A percentile compares a stretch with the other conserved stretches of the same genome.
phyloP scores from a whole-genome alignment of 2,797 vertebrate species.

The Sebastiscus tertius region DNA sequence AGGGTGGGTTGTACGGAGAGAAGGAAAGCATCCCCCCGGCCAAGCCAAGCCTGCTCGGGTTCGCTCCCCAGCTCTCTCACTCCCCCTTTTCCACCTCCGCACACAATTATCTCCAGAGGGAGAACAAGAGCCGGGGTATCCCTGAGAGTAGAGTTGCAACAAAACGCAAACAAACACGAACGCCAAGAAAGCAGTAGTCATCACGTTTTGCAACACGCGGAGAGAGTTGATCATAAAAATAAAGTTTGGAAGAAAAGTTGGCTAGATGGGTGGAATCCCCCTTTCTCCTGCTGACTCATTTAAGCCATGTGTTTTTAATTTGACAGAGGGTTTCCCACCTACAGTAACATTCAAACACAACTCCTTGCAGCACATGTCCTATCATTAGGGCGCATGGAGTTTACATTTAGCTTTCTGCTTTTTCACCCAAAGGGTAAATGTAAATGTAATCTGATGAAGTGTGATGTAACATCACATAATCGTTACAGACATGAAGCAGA shows the following conservation, averaged over 20 bases:
- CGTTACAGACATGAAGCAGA: neutral
- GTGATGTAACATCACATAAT: neutral
- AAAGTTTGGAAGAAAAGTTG: constrained; percentile 65
- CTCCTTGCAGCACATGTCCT: constrained; percentile 27
- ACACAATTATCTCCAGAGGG: constrained; percentile 39
- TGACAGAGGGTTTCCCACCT: constrained; percentile 89
- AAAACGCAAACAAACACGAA: constrained; percentile 73
- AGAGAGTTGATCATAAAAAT: constrained; percentile 84
- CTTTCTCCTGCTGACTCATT: constrained; percentile 92
- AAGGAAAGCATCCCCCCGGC: constrained; percentile 56
- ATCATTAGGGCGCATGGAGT: constrained; percentile 33
- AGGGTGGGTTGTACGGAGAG: constrained; percentile 69
- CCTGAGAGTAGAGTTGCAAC: constrained; percentile 77
- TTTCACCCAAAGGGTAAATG: neutral
- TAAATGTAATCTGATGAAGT: neutral
- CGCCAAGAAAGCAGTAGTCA: constrained; percentile 79
- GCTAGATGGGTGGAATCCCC: constrained; percentile 89
- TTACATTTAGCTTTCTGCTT: constrained; percentile 21
- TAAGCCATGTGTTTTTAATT: constrained; percentile 86
- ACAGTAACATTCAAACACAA: constrained; percentile 24
- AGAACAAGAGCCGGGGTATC: constrained; percentile 76
- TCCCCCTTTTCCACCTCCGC: constrained; percentile 27
- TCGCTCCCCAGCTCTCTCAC: constrained; percentile 11
- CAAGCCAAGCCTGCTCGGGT: constrained; percentile 50
- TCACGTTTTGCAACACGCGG: constrained; percentile 83